Evolutionary conservation across 2,113 vertebrate species (phyloP), one percentile per base, ranked within the genome.

Genomic region (Hypomesus transpacificus): DNA sequence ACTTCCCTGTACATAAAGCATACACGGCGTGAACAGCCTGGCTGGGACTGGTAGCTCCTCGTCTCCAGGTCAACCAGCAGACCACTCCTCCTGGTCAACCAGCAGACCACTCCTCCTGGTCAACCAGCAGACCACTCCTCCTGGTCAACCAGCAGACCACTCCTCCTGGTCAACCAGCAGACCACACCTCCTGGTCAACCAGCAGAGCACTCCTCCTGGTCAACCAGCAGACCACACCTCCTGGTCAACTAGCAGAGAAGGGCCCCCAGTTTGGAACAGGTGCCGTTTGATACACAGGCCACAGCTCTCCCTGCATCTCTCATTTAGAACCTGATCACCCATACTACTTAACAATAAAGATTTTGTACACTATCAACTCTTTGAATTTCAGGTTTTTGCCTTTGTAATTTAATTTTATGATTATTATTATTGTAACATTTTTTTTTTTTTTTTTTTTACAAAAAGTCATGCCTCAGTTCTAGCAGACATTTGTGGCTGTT

Each of bases 1-100:
- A 74, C 87, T 64, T 84, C 77, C 70, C 89, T 90, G 88, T 89
- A 91, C 87, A 89, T 89, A 89, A 89, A 89, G 89, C 89, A 90
- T 82, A 75, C 65, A 81, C 83, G 54, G 81, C 81, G 77, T 75
- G 18, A 73, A 84, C 75, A 59, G 71, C 67, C 2, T 61, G 69
- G 82, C 81, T 66, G 57, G 74, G 54, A 75, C 83, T 84, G 73
- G 2, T 46, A 11, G 70, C 76, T 67, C 39, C 80, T 53, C 34
- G 34, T 62, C 24, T 53, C n/a, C 31, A 6, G 31, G 31, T 34
- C 31, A 8, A 34, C 31, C 31, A 34, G 7, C 7, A 34, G 31
- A 34, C 4, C 4, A 34, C 7, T 34, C 31, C 31, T 34, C 31
- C 31, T 34, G 31, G 31, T 34, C 31, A 8, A 34, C 31, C 31